phyloP scores from a whole-genome alignment of 92 coral and sea anemone species.

The Muricea muricata region DNA sequence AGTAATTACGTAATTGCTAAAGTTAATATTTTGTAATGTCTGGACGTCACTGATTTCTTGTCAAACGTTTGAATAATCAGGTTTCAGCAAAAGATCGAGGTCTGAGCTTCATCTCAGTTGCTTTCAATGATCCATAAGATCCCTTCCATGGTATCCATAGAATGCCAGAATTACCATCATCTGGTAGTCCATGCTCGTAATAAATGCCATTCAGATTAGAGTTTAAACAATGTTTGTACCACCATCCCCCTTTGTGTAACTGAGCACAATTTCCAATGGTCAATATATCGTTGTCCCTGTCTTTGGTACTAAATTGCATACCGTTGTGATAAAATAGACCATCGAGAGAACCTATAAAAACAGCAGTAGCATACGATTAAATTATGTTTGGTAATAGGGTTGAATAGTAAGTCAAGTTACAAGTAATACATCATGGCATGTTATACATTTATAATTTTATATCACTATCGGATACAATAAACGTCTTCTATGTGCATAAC shows the following conservation, averaged over 20 bases:
- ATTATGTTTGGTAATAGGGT: too few relatives aligned
- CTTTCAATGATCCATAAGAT: not conserved
- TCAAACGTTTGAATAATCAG: too few relatives aligned
- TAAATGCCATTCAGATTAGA: constrained; percentile 4
- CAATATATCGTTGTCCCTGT: not conserved
- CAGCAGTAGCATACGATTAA: not conserved
- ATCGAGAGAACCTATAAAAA: not conserved
- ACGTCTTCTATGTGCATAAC: too few relatives aligned
- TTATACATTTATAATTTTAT: too few relatives aligned
- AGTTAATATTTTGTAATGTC: too few relatives aligned
- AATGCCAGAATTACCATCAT: not conserved
- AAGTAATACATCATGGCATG: too few relatives aligned
- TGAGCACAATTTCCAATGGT: not conserved
- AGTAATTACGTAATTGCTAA: too few relatives aligned
- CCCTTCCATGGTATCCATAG: constrained; percentile 2
- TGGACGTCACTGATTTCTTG: too few relatives aligned
- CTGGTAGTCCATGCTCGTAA: too few relatives aligned
- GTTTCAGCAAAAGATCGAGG: not conserved
- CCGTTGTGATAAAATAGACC: not conserved
- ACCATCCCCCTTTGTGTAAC: constrained; percentile 8
- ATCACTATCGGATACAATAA: too few relatives aligned
- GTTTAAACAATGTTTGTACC: constrained; percentile 6
- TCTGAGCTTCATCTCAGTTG: not conserved
- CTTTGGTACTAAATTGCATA: not conserved
- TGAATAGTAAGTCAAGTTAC: too few relatives aligned